phyloP scores from a whole-genome alignment of 1,140 invertebrate genomes.

The Brachionus plicatilis region DNA sequence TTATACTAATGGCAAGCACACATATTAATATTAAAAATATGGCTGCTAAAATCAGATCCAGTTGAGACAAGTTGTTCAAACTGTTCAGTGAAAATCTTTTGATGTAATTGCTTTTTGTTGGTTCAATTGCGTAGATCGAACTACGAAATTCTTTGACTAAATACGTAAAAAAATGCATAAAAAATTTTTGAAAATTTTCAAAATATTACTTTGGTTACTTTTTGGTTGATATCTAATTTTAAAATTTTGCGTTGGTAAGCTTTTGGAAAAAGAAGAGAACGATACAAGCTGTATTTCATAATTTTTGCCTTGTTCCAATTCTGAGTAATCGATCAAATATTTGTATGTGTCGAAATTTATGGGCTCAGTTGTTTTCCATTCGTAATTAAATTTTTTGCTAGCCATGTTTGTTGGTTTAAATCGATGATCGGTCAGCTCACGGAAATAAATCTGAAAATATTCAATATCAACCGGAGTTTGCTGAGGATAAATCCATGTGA shows the following conservation, averaged over 20 bases:
- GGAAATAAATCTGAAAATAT: conserved; percentile 40
- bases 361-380: conserved; percentile 24
- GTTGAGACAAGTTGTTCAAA: neutral
- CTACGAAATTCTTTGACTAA: neutral
- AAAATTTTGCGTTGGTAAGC: neutral
- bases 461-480: neutral
- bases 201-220: neutral
- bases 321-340: conserved; percentile 19
- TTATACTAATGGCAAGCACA: neutral
- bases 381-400: neutral
- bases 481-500: conserved; percentile 18
- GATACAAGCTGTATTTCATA: conserved; percentile 31
- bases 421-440: neutral
- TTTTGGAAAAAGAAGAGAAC: conserved; percentile 26
- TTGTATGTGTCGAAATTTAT: neutral
- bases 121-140: neutral
- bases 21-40: neutral
- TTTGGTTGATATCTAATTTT: neutral
- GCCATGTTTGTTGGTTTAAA: neutral
- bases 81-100: neutral
- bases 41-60: neutral
- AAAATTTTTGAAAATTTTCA: neutral
- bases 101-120: neutral
- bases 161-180: neutral
- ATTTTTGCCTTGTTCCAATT: neutral